Evolutionary conservation across 2,113 vertebrate genomes (phyloP).

Genomic region (Erinaceus europaeus): DNA sequence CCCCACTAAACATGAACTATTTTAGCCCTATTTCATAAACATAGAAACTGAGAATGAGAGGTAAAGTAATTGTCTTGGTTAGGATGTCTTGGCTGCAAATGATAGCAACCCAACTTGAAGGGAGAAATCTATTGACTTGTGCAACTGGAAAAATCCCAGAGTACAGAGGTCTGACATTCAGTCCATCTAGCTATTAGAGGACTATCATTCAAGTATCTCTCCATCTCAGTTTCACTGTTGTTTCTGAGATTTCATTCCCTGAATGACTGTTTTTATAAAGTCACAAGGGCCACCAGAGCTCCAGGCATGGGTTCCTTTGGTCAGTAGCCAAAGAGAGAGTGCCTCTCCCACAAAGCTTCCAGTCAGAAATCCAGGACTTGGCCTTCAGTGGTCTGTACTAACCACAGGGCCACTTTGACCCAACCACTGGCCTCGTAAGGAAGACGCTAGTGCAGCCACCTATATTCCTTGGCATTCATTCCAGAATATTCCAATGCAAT

Average conservation of each 20-base stretch:
- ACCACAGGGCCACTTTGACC: too few species aligned
- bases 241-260: too few species aligned
- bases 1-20: not conserved
- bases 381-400: not conserved
- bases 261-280: not conserved
- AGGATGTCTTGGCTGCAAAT: too few species aligned
- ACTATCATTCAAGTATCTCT: fast-evolving
- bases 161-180: not conserved
- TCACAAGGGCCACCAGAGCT: not conserved
- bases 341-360: too few species aligned
- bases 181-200: fast-evolving
- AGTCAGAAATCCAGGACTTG: too few species aligned
- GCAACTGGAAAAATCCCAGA: not conserved
- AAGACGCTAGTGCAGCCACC: not conserved
- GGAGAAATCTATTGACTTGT: not conserved
- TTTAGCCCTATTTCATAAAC: not conserved
- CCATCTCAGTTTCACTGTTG: not conserved
- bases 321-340: too few species aligned
- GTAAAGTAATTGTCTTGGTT: too few species aligned
- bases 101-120: too few species aligned
- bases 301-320: not conserved
- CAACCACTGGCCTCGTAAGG: too few species aligned
- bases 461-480: not conserved
- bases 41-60: not conserved
- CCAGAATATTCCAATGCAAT: not conserved